phyloP scores from a whole-genome alignment of 2,113 vertebrate genomes.

The Podocnemis expansa region DNA sequence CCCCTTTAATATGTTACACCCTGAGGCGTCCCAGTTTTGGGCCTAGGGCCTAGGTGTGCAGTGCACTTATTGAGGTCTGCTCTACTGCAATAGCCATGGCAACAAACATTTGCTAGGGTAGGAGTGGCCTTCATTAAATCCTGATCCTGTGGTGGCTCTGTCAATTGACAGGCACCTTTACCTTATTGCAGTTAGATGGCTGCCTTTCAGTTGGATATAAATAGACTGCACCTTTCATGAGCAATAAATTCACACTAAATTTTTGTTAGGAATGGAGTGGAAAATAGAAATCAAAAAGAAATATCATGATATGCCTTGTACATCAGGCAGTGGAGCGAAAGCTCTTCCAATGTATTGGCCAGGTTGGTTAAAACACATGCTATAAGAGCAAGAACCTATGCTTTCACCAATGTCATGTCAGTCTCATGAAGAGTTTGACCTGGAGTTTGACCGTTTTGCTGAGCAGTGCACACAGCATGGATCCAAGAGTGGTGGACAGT shows the following conservation, averaged over 20 bases:
- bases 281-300: not conserved
- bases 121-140: not conserved
- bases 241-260: not conserved
- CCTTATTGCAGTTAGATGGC: too few relatives aligned
- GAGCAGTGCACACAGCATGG: too few relatives aligned
- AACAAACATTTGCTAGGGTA: not conserved
- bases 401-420: not conserved
- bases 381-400: not conserved
- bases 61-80: too few relatives aligned
- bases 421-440: too few relatives aligned
- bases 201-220: not conserved
- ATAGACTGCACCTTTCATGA: not conserved
- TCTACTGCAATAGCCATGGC: too few relatives aligned
- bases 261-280: not conserved
- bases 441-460: too few relatives aligned
- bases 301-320: not conserved
- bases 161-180: not conserved
- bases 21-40: too few relatives aligned
- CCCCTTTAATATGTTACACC: too few relatives aligned
- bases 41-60: too few relatives aligned
- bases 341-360: not conserved
- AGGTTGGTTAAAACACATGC: not conserved
- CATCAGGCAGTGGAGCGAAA: not conserved
- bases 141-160: not conserved
- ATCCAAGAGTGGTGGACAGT: too few relatives aligned